Conservation (phyloP, 2,888 invertebrate species). For the Drosophila anomelani region DNA sequence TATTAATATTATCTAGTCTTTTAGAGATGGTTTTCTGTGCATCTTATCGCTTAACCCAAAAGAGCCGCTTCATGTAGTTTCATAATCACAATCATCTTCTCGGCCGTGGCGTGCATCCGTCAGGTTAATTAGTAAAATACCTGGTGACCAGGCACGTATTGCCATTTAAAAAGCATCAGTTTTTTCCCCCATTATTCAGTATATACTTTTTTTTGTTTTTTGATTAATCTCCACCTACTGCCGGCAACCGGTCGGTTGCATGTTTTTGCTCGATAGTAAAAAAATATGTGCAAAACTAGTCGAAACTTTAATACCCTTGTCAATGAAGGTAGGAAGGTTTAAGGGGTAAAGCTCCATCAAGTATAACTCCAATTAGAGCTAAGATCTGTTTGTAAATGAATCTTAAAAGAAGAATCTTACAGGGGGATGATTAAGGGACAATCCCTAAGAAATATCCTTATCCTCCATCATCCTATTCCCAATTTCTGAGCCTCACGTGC, state of each 20-base stretch:
- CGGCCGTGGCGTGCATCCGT: conserved; percentile 60
- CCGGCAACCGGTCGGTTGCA: conserved; percentile 53
- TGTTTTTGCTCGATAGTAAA: conserved; percentile 22
- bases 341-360: neutral
- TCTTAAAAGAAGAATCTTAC: neutral
- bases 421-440: neutral
- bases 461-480: no score
- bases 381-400: neutral
- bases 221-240: conserved; percentile 71
- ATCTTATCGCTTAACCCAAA: neutral
- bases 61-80: conserved; percentile 38
- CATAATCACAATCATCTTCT: conserved; percentile 53
- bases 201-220: conserved; percentile 14
- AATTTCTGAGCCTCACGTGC: conserved; percentile 5
- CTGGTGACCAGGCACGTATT: conserved; percentile 71
- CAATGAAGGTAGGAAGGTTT: neutral
- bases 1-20: neutral
- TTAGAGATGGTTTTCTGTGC: neutral
- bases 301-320: conserved; percentile 23
- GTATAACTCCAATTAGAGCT: no score
- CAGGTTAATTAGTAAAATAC: conserved; percentile 72
- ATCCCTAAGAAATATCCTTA: no score
- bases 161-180: conserved; percentile 67
- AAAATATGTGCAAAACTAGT: conserved; percentile 8
- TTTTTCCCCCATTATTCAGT: conserved; percentile 38